These are phyloP conservation scores for Rhodeus uyekii DNA, from an alignment of 2,797 vertebrate genomes.

Conservation along the genomic window DNA sequence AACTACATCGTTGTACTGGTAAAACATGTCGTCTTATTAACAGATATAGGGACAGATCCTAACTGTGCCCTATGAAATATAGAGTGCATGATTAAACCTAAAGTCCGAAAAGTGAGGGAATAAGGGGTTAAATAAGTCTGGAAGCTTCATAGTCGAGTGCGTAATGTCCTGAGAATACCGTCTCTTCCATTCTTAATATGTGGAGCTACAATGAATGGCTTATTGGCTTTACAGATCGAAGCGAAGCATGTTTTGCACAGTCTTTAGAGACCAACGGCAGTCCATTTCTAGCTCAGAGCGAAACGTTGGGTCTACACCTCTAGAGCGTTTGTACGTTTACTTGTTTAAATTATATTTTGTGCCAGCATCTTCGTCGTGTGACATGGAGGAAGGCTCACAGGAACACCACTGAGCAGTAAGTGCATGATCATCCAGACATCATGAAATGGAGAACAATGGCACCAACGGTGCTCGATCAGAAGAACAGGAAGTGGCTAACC, in stretches of 20 bases:
- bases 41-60: conserved; percentile 54
- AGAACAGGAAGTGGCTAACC: conserved; percentile 63
- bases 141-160: conserved; percentile 67
- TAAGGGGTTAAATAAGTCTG: conserved; percentile 51
- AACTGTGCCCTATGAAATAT: conserved; percentile 61
- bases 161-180: conserved; percentile 79
- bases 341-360: conserved; percentile 17
- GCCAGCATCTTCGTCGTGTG: background rate
- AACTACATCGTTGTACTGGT: conserved; percentile 77
- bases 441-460: conserved; percentile 58
- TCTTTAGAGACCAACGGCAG: conserved; percentile 68
- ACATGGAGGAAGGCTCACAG: conserved; percentile 6
- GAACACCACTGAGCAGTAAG: conserved; percentile 31
- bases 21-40: conserved; percentile 62
- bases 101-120: conserved; percentile 54
- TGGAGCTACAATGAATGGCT: conserved; percentile 73
- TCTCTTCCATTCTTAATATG: conserved; percentile 64
- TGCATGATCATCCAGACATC: conserved; percentile 32
- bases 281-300: conserved; percentile 43
- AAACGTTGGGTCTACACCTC: background rate
- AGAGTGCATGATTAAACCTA: conserved; percentile 73
- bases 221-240: conserved; percentile 58
- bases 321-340: conserved; percentile 39
- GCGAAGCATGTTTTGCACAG: conserved; percentile 60
- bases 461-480: conserved; percentile 62